phyloP scores from a whole-genome alignment of 2,888 invertebrate genomes.

The Metalampra italica region DNA sequence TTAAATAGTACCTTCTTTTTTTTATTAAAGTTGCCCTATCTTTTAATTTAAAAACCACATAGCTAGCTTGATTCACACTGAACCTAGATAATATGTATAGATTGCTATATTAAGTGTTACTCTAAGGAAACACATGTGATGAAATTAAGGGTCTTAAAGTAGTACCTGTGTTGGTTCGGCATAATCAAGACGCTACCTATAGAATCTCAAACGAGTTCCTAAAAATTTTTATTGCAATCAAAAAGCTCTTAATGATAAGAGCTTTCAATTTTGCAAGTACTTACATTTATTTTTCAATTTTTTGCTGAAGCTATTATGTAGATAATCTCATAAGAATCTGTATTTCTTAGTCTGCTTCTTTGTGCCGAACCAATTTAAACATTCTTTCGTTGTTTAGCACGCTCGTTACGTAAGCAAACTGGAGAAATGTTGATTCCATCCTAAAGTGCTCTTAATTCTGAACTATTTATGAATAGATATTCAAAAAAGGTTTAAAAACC shows the following conservation, averaged over 20 bases:
- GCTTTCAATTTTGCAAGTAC: neutral
- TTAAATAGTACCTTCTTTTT: too few species aligned
- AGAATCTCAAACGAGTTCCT: constrained; percentile 28
- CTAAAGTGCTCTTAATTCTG: constrained; percentile 76
- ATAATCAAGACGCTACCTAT: constrained; percentile 39
- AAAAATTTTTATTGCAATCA: neutral
- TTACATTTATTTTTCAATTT: too few species aligned
- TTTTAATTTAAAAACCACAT: constrained; percentile 25
- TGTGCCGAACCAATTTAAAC: constrained; percentile 49
- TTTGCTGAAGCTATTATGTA: neutral
- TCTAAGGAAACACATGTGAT: constrained; percentile 71
- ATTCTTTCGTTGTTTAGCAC: constrained; percentile 41
- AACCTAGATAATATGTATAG: constrained; percentile 19
- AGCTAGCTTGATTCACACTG: constrained; percentile 16
- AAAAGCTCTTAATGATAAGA: neutral
- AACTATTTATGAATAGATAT: constrained; percentile 60
- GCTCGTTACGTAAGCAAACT: constrained; percentile 55
- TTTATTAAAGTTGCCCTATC: constrained; percentile 42
- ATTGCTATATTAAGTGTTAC: constrained; percentile 21
- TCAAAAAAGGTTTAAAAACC: constrained; percentile 40
- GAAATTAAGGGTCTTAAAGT: constrained; percentile 66
- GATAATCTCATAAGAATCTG: neutral
- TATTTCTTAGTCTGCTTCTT: too few species aligned
- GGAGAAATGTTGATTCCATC: constrained; percentile 70
- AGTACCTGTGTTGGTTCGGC: constrained; percentile 60